Evolutionary conservation across 2,888 invertebrate species (phyloP), one percentile per base, ranked within the genome.

Genomic region (Andrena chrysosceles): DNA sequence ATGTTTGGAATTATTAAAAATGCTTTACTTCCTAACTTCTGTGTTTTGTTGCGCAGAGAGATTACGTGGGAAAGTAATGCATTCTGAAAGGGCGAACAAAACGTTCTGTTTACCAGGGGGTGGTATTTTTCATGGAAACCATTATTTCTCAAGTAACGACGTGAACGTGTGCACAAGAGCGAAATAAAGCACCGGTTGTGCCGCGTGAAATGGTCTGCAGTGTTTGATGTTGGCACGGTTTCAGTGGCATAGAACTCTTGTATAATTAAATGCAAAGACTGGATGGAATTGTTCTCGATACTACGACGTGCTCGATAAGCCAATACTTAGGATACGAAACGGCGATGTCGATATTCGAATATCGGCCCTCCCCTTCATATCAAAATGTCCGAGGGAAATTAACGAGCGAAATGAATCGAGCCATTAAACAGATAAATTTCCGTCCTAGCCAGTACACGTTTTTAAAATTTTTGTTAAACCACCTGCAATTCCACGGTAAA

Each of bases 201-300:
- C 20, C 16, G n/a, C 20, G 20, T 31, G 73, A 63, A 23, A 16
- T 4, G n/a, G 49, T 49, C 31, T 35, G 56, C 42, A 13, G 62
- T 31, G 48, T 60, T 54, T 52, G 31, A 33, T n/a, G 67, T 56
- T 20, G 56, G 49, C 26, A n/a, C 42, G 49, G 26, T 26, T 48
- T 56, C 56, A 33, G 23, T 13, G 49, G 20, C 31, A 20, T 6
- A 49, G 10, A 48, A 16, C 54, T 29, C 5, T 62, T 33, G 23
- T 71, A 60, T 67, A 78, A 78, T 80, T 78, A 67, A 80, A 78
- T 67, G 42, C 31, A n/a, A 35, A 10, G 71, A 54, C 42, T 72
- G 62, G 63, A 63, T 68, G 48, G 52, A 69, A 80, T 66, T 33
- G 68, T 67, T 49, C 29, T 16, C 26, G 54, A 68, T 63, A 48